Evolutionary conservation across 2,797 vertebrate genomes (phyloP).

Genomic region (Sus cebifrons): DNA sequence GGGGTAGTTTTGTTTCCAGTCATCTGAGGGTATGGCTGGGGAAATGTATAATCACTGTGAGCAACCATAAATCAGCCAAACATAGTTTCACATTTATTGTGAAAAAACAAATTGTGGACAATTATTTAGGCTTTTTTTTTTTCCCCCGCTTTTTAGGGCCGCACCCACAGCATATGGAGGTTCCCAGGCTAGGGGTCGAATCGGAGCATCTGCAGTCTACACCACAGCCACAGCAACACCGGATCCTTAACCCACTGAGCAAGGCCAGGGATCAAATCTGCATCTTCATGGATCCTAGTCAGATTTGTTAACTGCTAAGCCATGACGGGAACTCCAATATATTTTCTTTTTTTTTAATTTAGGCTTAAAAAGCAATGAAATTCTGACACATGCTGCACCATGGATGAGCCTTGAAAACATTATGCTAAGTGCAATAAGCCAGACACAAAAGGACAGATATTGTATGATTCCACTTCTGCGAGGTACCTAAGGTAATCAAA

Average conservation of each 20-base stretch:
- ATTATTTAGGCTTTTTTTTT: neutral
- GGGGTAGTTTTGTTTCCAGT: neutral
- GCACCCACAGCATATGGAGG: no score
- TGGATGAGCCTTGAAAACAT: neutral
- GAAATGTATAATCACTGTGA: neutral
- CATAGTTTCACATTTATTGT: neutral
- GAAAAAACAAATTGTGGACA: neutral
- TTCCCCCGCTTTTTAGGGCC: no score
- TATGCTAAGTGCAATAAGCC: neutral
- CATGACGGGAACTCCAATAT: no score
- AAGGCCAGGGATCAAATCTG: no score
- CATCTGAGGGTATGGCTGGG: neutral
- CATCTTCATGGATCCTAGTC: no score
- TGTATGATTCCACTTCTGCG: neutral
- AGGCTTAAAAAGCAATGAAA: neutral
- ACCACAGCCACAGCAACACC: no score
- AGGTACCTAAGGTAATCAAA: neutral
- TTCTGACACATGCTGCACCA: neutral
- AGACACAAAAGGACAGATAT: neutral
- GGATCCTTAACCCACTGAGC: no score
- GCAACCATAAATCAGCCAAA: slow-evolving; percentile 17
- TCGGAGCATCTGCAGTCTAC: no score
- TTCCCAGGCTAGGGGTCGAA: no score
- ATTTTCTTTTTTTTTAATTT: no score
- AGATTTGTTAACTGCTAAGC: no score